Percentiles rank a stretch among this genome's conserved stretches.
These are phyloP conservation scores for Myripristis murdjan DNA, from an alignment of 2,797 vertebrate species.

Conservation along the genomic window DNA sequence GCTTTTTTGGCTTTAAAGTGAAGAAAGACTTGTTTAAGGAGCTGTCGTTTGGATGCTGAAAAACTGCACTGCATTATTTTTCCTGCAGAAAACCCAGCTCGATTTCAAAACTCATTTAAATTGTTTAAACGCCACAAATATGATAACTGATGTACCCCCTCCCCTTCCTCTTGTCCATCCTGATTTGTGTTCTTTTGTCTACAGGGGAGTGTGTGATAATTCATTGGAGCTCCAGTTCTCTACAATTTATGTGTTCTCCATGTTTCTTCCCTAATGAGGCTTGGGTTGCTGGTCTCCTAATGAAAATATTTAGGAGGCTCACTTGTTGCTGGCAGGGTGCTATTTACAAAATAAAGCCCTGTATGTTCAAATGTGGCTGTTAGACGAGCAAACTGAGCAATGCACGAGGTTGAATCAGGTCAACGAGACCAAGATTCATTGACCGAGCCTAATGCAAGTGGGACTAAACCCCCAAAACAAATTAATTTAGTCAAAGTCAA, in stretches of 20 bases:
- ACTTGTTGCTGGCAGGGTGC: constrained; percentile 48
- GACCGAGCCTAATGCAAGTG: constrained; percentile 53
- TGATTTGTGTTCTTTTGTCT: not conserved
- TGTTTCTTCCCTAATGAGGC: constrained; percentile 70
- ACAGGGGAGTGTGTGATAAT: constrained; percentile 4
- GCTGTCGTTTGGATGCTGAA: constrained; percentile 1
- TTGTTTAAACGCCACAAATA: not conserved
- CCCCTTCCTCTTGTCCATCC: not conserved
- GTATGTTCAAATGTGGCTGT: constrained; percentile 51
- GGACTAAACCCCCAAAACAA: constrained; percentile 51
- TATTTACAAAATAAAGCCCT: constrained; percentile 62
- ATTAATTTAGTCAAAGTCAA: constrained; percentile 70
- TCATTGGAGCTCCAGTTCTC: constrained; percentile 34
- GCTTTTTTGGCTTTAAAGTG: not conserved
- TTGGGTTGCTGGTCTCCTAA: constrained; percentile 54
- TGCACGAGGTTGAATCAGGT: constrained; percentile 65
- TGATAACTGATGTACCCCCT: not conserved
- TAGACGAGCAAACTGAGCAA: constrained; percentile 53
- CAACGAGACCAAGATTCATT: constrained; percentile 55
- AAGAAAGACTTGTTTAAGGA: not conserved
- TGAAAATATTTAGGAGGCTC: constrained; percentile 44
- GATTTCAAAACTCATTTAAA: not conserved
- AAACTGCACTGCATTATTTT: not conserved
- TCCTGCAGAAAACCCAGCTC: not conserved
- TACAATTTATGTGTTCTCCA: constrained; percentile 39